A percentile compares a stretch with the other conserved stretches of the same genome.
Evolutionary conservation across 2,797 vertebrate genomes (phyloP).

Genomic region (Crax fasciolata): DNA sequence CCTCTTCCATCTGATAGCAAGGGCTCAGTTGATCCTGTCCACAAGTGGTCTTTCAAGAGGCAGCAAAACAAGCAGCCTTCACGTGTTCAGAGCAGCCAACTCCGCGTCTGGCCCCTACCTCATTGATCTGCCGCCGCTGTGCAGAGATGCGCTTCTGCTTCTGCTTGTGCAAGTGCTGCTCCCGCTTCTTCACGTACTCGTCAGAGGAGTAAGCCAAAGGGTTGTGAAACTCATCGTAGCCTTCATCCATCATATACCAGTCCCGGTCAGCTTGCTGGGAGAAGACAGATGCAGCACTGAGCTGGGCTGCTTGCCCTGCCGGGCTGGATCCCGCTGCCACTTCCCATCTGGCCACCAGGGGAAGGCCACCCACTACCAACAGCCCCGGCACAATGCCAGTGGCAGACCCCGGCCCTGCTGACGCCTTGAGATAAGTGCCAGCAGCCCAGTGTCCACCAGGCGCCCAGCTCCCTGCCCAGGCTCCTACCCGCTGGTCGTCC

Average conservation of each 20-base stretch:
- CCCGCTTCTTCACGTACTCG: slow-evolving; percentile 94
- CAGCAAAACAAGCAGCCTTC: background rate
- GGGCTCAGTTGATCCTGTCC: background rate
- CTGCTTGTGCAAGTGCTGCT: slow-evolving; percentile 97
- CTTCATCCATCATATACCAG: slow-evolving; percentile 99
- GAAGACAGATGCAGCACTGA: background rate
- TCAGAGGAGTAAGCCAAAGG: slow-evolving; percentile 94
- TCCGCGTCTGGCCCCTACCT: slow-evolving; percentile 79
- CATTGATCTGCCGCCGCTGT: slow-evolving; percentile 96
- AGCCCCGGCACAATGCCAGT: background rate
- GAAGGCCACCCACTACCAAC: background rate
- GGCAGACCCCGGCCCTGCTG: background rate
- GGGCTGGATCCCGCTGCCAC: accelerated
- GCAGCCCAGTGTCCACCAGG: background rate
- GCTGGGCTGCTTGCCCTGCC: background rate
- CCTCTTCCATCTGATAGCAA: background rate
- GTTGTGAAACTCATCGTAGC: slow-evolving; percentile 97
- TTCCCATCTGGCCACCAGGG: background rate
- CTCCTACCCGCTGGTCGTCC: slow-evolving; percentile 93
- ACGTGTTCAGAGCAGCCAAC: accelerated
- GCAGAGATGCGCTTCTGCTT: slow-evolving; percentile 98
- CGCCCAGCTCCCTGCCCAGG: accelerated
- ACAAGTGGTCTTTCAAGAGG: background rate
- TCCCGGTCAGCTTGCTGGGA: slow-evolving; percentile 97
- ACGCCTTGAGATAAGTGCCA: background rate